Conservation (phyloP, 1,140 invertebrate genomes). For the Apis florea region DNA sequence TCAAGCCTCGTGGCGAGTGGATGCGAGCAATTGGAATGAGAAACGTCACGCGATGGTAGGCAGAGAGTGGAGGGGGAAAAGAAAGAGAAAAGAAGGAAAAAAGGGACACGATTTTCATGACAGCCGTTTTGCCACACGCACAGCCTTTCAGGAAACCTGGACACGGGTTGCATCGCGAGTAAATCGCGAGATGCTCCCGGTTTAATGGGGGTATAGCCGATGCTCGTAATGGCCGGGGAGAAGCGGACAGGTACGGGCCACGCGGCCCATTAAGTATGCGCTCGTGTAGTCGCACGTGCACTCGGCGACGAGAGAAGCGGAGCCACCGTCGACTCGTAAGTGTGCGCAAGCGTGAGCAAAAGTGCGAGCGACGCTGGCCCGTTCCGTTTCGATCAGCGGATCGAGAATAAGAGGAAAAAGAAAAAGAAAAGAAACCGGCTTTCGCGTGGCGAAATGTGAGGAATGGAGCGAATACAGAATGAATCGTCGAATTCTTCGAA, state of each 20-base stretch:
- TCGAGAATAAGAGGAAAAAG: too few species aligned
- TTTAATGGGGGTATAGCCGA: conserved; percentile 32
- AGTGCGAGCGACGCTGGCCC: neutral
- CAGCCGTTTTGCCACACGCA: conserved; percentile 30
- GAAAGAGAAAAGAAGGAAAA: neutral
- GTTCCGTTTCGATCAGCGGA: too few species aligned
- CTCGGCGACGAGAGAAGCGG: neutral
- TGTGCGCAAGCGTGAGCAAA: conserved; percentile 18
- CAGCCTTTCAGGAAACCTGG: neutral
- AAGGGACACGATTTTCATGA: neutral
- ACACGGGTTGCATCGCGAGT: neutral
- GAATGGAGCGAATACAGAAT: too few species aligned
- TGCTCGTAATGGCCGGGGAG: conserved; percentile 27
- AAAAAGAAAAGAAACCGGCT: neutral
- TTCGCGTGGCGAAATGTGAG: too few species aligned
- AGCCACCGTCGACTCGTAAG: conserved; percentile 6
- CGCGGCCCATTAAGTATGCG: conserved; percentile 36
- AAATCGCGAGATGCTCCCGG: conserved; percentile 30
- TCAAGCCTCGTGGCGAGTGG: neutral
- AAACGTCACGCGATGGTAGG: neutral
- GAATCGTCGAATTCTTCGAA: too few species aligned
- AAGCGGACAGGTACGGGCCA: conserved; percentile 23
- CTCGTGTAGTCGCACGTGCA: conserved; percentile 15
- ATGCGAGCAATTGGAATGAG: neutral
- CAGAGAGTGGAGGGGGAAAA: too few species aligned